A percentile compares a stretch with the other conserved stretches of the same genome.
phyloP scores from a whole-genome alignment of 2,797 vertebrate genomes.

The Potorous gilbertii region DNA sequence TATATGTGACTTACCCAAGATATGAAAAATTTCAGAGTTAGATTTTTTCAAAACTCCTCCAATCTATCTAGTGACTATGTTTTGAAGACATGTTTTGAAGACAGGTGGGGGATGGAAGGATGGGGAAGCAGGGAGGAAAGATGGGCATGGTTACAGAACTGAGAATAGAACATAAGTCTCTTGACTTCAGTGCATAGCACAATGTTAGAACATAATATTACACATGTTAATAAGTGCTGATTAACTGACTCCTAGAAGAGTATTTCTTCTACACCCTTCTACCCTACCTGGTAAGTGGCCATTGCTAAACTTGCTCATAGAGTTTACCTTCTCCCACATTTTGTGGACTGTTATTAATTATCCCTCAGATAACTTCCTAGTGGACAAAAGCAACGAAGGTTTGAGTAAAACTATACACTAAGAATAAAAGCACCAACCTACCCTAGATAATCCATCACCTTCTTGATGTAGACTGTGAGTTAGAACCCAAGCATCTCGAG shows the following conservation, averaged over 20 bases:
- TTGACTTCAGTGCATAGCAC: neutral
- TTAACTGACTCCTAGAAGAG: neutral
- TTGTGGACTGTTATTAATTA: neutral
- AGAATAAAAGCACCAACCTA: neutral
- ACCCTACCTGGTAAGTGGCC: neutral
- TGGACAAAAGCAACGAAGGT: neutral
- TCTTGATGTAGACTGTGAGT: neutral
- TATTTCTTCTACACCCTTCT: neutral
- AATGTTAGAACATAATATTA: neutral
- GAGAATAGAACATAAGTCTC: neutral
- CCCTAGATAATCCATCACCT: neutral
- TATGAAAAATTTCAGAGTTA: neutral
- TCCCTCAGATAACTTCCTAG: neutral
- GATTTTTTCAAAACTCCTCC: neutral
- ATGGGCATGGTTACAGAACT: neutral
- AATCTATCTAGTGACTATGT: neutral
- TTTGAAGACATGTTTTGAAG: neutral
- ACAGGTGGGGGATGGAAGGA: no score
- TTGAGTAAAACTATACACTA: neutral
- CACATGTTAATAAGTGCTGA: neutral
- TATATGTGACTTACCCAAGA: neutral
- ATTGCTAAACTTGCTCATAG: neutral
- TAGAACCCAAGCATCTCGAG: neutral
- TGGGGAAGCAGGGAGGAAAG: neutral
- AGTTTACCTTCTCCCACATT: rapidly evolving